These are phyloP conservation scores for Plemyria rubiginata DNA, from an alignment of 2,888 invertebrate species.

Conservation along the genomic window DNA sequence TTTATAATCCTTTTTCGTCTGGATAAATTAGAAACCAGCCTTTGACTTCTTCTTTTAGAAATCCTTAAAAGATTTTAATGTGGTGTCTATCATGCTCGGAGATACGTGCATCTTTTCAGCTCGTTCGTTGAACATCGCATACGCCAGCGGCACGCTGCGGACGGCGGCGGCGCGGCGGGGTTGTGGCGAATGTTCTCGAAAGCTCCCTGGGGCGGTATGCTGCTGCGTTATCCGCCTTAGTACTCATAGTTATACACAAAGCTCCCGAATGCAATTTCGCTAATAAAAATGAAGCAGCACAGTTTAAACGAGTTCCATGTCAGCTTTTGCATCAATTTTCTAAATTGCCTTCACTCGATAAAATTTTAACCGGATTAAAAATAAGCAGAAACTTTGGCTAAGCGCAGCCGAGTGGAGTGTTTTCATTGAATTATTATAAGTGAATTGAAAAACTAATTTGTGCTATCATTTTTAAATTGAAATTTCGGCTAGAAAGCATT, in stretches of 20 bases:
- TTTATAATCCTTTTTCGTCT: neutral
- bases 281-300: conserved; percentile 16
- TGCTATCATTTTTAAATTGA: conserved; percentile 3
- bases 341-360: conserved; percentile 27
- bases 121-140: neutral
- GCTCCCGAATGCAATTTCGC: conserved; percentile 18
- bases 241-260: conserved; percentile 21
- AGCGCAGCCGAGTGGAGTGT: conserved; percentile 23
- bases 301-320: conserved; percentile 19
- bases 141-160: neutral
- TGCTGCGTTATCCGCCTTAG: neutral
- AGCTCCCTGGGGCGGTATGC: neutral
- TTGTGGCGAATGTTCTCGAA: neutral
- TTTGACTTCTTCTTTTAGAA: neutral
- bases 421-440: conserved; percentile 20
- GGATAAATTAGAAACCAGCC: neutral
- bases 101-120: too few relatives aligned
- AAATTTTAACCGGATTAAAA: conserved; percentile 31
- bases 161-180: too few relatives aligned
- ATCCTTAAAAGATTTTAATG: neutral
- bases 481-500: neutral
- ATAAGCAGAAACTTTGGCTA: conserved; percentile 17
- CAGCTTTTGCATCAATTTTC: conserved; percentile 28
- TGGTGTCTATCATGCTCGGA: too few relatives aligned
- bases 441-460: conserved; percentile 16